Evolutionary conservation across 2,888 invertebrate genomes (phyloP).

Genomic region (Drosophila tanythrix): DNA sequence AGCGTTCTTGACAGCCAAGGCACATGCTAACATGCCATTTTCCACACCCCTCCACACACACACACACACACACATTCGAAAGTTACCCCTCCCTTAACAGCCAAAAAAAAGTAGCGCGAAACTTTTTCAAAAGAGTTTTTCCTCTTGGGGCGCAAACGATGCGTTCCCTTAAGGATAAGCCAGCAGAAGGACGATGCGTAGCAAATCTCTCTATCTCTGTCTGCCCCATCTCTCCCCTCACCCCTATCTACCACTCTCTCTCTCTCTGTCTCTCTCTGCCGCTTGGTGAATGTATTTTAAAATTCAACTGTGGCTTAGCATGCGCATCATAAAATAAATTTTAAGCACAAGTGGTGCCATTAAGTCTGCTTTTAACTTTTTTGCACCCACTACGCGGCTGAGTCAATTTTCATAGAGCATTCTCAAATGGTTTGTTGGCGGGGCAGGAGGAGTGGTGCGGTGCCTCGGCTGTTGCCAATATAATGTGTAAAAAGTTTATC

Average conservation of each 20-base stretch:
- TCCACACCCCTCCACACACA: constrained; percentile 54
- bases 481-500: constrained; percentile 76
- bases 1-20: constrained; percentile 79
- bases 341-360: constrained; percentile 81
- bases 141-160: constrained; percentile 53
- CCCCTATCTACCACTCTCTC: not conserved
- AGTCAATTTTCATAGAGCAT: constrained; percentile 54
- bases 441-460: not conserved
- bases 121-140: constrained; percentile 76
- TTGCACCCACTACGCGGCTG: constrained; percentile 71
- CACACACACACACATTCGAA: constrained; percentile 22
- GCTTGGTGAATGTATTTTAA: constrained; percentile 67
- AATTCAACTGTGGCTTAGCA: constrained; percentile 81
- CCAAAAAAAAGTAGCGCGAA: constrained; percentile 55
- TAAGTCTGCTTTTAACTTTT: constrained; percentile 79
- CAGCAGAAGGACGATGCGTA: constrained; percentile 53
- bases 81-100: constrained; percentile 13
- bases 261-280: not conserved
- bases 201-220: constrained; percentile 38
- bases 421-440: constrained; percentile 18
- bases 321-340: constrained; percentile 81
- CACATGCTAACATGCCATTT: constrained; percentile 75
- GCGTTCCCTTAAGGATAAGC: constrained; percentile 74
- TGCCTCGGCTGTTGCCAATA: constrained; percentile 36
- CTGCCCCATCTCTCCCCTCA: not conserved